phyloP scores from a whole-genome alignment of 2,797 vertebrate genomes.

The Decapterus maruadsi region DNA sequence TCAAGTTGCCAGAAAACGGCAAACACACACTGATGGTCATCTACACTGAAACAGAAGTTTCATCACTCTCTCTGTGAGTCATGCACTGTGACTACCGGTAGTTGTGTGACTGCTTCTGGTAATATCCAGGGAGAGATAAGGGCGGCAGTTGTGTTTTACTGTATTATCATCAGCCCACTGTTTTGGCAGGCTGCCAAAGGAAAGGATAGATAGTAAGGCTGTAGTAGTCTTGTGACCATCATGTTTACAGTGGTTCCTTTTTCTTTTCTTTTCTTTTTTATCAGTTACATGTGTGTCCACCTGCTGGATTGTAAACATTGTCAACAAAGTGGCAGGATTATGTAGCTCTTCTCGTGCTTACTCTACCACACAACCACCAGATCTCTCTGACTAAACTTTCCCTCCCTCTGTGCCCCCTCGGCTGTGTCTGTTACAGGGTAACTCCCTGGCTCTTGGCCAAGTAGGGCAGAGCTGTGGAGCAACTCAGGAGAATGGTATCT shows the following conservation, averaged over 20 bases:
- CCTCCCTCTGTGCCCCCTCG: slow-evolving; percentile 12
- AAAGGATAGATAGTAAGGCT: background rate
- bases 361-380: slow-evolving; percentile 21
- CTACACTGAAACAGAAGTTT: slow-evolving; percentile 40
- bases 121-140: slow-evolving; percentile 58
- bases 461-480: slow-evolving; percentile 72
- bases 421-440: slow-evolving; percentile 77
- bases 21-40: slow-evolving; percentile 1
- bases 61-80: slow-evolving; percentile 52
- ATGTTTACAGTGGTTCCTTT: background rate
- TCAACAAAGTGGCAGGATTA: background rate
- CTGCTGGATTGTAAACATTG: background rate
- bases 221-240: background rate
- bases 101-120: slow-evolving; percentile 60
- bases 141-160: slow-evolving; percentile 50
- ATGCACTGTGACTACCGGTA: slow-evolving; percentile 7
- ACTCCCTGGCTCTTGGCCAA: slow-evolving; percentile 77
- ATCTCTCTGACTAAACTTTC: slow-evolving; percentile 38
- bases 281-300: background rate
- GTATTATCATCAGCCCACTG: slow-evolving; percentile 21
- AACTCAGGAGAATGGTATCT: slow-evolving; percentile 53
- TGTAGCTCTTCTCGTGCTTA: slow-evolving; percentile 33
- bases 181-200: slow-evolving; percentile 51
- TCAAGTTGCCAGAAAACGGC: slow-evolving; percentile 15
- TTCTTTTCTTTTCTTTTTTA: background rate